Base-by-base conservation (phyloP, 2,113 vertebrate genomes). In the Natator depressus region DNA sequence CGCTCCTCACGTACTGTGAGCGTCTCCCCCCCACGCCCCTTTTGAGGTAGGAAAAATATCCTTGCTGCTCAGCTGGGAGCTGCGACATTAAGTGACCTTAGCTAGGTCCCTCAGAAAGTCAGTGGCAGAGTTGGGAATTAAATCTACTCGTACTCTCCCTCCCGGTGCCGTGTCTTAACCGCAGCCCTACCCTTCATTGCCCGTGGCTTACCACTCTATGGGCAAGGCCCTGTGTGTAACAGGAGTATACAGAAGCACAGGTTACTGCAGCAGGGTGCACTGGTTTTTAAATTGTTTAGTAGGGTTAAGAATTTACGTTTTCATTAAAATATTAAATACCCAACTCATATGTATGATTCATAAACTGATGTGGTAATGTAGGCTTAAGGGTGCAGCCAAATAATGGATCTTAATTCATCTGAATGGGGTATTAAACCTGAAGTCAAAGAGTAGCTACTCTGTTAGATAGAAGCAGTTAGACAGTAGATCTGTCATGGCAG, bases 121-220 rank as follows among this genome's bases (percentile, higher is more conserved):
- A 69, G 35, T 35, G 35, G 65, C 35, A 69, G 65, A 69, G 17
- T 8, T 69, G 35, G 35, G 19, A 19, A n/a, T n/a, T n/a, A 8
- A 69, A 8, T 69, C 16, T 35, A n/a, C 65, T 20, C 19, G 14
- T 54, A 54, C 8, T 54, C 65, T 38, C 65, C n/a, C 9, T 9
- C 17, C 8, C n/a, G 0, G 10, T 2, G 62, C 14, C 4, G 31
- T 4, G 16, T 9, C 17, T 69, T n/a, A 69, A 19, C 31, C 16
- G 4, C 62, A 17, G 31, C 62, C 35, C 62, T 4, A 17, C 5
- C 62, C 35, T 20, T 8, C 31, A 8, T 8, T 14, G 16, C 14
- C 62, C 31, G 35, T 35, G 31, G 14, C 1, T 65, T 65, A 17
- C 59, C 6, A 6, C 59, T 62, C 13, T 3, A 2, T 14, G 6